Evolutionary conservation across 2,797 vertebrate genomes (phyloP), one percentile per base, ranked within the genome.

Genomic region (Melanotaenia maccullochi): DNA sequence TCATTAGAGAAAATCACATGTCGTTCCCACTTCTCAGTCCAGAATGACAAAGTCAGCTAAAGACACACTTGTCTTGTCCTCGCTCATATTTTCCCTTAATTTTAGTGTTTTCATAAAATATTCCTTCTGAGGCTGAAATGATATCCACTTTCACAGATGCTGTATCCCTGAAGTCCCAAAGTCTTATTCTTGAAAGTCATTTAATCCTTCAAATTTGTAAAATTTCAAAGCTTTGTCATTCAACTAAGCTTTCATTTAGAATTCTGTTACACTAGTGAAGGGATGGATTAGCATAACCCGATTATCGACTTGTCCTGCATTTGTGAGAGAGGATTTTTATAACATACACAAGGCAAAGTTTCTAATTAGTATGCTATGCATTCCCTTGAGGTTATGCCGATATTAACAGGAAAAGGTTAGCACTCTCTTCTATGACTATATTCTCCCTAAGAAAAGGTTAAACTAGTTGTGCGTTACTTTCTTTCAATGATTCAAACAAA

Each of bases 211-310:
- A 76, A 79, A 90, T 85, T 87, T 84, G 72, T 83, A 80, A 88
- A 44, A 83, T 91, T 87, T 89, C 78, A 87, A 86, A 87, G 87
- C 89, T 83, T 88, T 85, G 80, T 81, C 82, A 36, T 80, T 75
- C 58, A 89, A 65, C 83, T 90, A 87, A 91, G 86, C 89, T 85
- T 86, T 89, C 73, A 72, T 90, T 91, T 87, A 85, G 75, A 82
- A 92, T 92, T 91, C 85, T 88, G 81, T 85, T 88, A 84, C 86
- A 86, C 71, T 83, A 76, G 78, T 73, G 86, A 90, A 81, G 83
- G 75, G 71, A 76, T 60, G 88, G 87, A 93, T 93, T 92, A 91
- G 60, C 56, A 20, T 91, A 91, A 92, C 88, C 82, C 65, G 85
- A 92, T 92, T 90, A 90, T 61, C 16, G 69, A 77, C 78, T 81